Base-by-base conservation (phyloP, 1,140 invertebrate species). In the Drosophila santomea region DNA sequence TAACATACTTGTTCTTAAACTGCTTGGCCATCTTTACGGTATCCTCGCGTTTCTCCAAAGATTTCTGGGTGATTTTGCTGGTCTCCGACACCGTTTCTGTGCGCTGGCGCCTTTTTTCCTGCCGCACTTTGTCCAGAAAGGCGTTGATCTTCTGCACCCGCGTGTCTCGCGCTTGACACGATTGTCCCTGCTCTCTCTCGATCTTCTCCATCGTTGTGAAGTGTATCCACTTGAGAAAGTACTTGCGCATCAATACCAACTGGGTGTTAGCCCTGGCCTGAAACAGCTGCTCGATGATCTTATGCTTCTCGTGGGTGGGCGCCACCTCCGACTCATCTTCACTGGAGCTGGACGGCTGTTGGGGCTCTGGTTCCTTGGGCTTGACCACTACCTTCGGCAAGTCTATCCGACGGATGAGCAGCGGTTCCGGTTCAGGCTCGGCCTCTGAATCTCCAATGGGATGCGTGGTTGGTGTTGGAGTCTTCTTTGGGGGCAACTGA, bases 141-240 rank as follows among this genome's bases (percentile, higher is more conserved):
- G 90, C 74, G 62, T 92, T 86, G 15, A 93, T 93, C 59, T 93
- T 92, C 14, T 83, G 80, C 3, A 78, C 77, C 0, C 92, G 88
- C 64, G 81, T 81, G 15, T 51, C 55, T 10, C 80, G 58, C 17
- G 80, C 52, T 20, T 41, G 25, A 2, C 56, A 17, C 0, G 25
- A 32, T 4, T 61, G 56, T 0, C 79, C 62, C 63, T 90, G 78
- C 51, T 91, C 80, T 14, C 80, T 72, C 25, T 91, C 78, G 7
- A 91, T 77, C 67, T 85, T 92, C 47, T 90, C 81, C 17, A 92
- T 73, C 47, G 88, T 93, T 2, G 79, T 91, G 32, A 80, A 91
- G 59, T 93, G 91, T 20, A 90, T 78, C 93, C 93, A 93, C 44
- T 73, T 84, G 7, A 91, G 67, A 35, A 93, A 93, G 62, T 92